Percentiles rank a stretch among this genome's conserved stretches.
These are phyloP conservation scores for Chrysocyon brachyurus DNA, from an alignment of 2,797 vertebrate species.

Conservation along the genomic window DNA sequence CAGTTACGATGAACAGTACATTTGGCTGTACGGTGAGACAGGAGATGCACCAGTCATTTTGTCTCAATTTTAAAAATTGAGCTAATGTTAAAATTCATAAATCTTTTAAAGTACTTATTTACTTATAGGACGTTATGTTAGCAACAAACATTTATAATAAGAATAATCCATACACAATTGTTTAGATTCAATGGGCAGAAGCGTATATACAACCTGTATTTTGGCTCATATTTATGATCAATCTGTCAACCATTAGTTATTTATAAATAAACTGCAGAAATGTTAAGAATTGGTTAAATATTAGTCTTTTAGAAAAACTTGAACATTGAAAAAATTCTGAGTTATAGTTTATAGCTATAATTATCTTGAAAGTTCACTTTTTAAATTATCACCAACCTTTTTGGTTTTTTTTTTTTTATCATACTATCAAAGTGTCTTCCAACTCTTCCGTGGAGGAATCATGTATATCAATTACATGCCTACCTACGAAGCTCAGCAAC, in stretches of 20 bases:
- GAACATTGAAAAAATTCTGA: neutral
- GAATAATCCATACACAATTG: constrained; percentile 14
- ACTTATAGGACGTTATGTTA: neutral
- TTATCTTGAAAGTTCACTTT: constrained; percentile 60
- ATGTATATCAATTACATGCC: neutral
- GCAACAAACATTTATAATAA: neutral
- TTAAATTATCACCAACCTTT: constrained; percentile 16
- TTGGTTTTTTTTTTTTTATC: neutral
- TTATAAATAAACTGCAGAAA: constrained; percentile 52
- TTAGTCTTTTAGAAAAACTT: constrained; percentile 10
- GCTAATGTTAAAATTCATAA: neutral
- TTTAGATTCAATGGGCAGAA: neutral
- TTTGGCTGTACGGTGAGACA: neutral
- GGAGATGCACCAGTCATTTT: neutral
- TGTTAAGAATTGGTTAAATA: constrained; percentile 24
- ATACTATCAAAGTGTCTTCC: neutral
- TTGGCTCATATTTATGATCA: constrained; percentile 24
- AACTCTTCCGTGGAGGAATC: neutral
- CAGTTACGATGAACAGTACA: neutral
- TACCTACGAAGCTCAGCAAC: neutral
- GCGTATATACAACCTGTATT: constrained; percentile 34
- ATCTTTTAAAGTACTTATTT: constrained; percentile 5
- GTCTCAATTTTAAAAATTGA: constrained; percentile 26
- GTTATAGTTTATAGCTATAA: neutral
- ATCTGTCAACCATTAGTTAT: neutral